Evolutionary conservation across 2,797 vertebrate genomes (phyloP).

Genomic region (Sebastes itinus): DNA sequence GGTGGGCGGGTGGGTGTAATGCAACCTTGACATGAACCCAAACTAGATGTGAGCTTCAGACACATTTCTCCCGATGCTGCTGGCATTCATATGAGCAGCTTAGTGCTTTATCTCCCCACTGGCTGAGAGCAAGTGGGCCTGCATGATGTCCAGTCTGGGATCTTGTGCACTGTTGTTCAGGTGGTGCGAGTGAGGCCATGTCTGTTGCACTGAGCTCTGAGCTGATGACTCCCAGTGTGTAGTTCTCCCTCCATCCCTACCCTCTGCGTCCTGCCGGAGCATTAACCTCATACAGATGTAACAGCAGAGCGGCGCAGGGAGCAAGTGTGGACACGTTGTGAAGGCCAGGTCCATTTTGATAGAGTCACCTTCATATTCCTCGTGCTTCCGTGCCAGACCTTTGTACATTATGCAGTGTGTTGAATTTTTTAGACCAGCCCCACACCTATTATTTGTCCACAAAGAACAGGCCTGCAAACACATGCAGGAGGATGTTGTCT

Average conservation of each 20-base stretch:
- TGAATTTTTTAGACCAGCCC: slow-evolving; percentile 65
- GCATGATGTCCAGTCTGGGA: slow-evolving; percentile 55
- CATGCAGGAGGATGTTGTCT: slow-evolving; percentile 59
- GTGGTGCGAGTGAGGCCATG: slow-evolving; percentile 31
- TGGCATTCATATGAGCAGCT: slow-evolving; percentile 69
- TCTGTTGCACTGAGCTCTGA: slow-evolving; percentile 47
- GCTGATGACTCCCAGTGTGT: slow-evolving; percentile 38
- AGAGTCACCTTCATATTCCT: slow-evolving; percentile 34
- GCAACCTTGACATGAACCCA: slow-evolving; percentile 79
- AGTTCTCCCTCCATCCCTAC: slow-evolving; percentile 24
- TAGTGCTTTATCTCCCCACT: slow-evolving; percentile 54
- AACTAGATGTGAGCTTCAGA: slow-evolving; percentile 68
- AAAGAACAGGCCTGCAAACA: slow-evolving; percentile 60
- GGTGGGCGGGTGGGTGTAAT: slow-evolving; percentile 55
- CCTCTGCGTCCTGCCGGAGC: slow-evolving; percentile 21
- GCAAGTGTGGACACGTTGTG: slow-evolving; percentile 25
- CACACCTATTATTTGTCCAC: slow-evolving; percentile 68
- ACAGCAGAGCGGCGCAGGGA: slow-evolving; percentile 21
- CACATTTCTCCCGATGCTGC: slow-evolving; percentile 62
- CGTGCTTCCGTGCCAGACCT: slow-evolving; percentile 49
- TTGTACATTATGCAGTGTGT: slow-evolving; percentile 65
- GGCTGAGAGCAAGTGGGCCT: slow-evolving; percentile 42
- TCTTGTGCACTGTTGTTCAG: slow-evolving; percentile 45
- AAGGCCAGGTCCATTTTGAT: slow-evolving; percentile 32
- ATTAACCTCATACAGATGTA: slow-evolving; percentile 31